Percentiles rank a stretch among this genome's conserved stretches.
Evolutionary conservation across 2,113 vertebrate genomes (phyloP).

Genomic region (Puffinus mauretanicus): DNA sequence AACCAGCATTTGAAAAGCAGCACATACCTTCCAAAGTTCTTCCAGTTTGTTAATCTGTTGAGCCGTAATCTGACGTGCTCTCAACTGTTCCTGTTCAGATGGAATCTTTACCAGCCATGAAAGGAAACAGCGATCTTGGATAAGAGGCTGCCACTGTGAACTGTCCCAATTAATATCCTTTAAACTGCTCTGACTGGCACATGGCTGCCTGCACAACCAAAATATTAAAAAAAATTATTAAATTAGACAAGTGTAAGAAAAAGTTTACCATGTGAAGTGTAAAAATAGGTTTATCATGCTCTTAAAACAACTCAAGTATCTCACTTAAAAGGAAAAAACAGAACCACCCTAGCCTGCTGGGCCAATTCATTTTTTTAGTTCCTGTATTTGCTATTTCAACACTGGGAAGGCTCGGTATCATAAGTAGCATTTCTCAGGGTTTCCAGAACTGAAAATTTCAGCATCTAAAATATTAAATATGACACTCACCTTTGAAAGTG

Average conservation of each 20-base stretch:
- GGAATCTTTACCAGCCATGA: conserved; percentile 99
- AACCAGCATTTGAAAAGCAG: neutral
- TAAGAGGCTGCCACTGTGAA: conserved; percentile 97
- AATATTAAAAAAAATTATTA: neutral
- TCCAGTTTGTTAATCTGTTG: conserved; percentile 99
- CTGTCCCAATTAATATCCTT: conserved; percentile 99
- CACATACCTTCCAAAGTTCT: conserved; percentile 95
- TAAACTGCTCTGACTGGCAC: conserved; percentile 97
- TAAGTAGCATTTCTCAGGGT: neutral
- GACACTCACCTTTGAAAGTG: neutral
- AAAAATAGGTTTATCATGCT: neutral
- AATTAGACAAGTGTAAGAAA: neutral
- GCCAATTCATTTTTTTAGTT: neutral
- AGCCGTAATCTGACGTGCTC: conserved; percentile 94
- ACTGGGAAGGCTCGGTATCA: rapidly evolving
- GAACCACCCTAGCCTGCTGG: neutral
- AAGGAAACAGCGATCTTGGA: conserved; percentile 97
- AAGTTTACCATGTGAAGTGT: neutral
- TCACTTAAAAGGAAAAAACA: neutral
- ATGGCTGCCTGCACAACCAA: conserved; percentile 85
- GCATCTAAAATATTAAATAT: neutral
- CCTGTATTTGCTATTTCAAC: neutral
- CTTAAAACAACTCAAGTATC: neutral
- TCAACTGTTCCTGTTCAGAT: conserved; percentile 94
- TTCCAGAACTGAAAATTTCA: neutral